phyloP scores from a whole-genome alignment of 2,797 vertebrate genomes.

The Mormyrus proboscirostris region DNA sequence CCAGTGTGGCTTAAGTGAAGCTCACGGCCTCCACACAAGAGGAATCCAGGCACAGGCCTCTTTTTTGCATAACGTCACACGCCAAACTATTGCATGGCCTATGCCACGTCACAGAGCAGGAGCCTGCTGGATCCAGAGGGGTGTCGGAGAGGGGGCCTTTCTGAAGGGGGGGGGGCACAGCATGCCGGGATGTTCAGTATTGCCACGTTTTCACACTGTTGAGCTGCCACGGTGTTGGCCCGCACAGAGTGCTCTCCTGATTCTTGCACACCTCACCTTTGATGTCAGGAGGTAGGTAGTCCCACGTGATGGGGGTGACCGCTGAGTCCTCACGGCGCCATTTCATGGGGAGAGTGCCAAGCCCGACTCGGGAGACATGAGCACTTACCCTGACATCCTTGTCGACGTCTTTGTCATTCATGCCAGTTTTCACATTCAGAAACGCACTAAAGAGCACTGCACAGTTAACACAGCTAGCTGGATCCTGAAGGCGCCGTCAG shows the following conservation, averaged over 20 bases:
- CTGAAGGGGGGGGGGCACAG: neutral
- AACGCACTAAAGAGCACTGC: neutral
- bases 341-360: neutral
- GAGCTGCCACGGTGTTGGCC: neutral
- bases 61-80: neutral
- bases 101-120: neutral
- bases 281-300: neutral
- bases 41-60: too few relatives aligned
- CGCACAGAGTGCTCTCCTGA: neutral
- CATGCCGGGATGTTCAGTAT: neutral
- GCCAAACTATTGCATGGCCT: neutral
- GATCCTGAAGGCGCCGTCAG: neutral
- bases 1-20: too few relatives aligned
- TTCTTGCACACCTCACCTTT: neutral
- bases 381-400: neutral
- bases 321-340: neutral
- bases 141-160: neutral
- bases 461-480: neutral
- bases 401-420: neutral
- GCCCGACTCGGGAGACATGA: neutral
- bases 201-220: neutral
- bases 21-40: too few relatives aligned
- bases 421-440: neutral
- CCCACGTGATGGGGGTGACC: neutral
- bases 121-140: neutral